These are phyloP conservation scores for Microtus richardsoni DNA, from an alignment of 2,113 vertebrate genomes.

Conservation along the genomic window DNA sequence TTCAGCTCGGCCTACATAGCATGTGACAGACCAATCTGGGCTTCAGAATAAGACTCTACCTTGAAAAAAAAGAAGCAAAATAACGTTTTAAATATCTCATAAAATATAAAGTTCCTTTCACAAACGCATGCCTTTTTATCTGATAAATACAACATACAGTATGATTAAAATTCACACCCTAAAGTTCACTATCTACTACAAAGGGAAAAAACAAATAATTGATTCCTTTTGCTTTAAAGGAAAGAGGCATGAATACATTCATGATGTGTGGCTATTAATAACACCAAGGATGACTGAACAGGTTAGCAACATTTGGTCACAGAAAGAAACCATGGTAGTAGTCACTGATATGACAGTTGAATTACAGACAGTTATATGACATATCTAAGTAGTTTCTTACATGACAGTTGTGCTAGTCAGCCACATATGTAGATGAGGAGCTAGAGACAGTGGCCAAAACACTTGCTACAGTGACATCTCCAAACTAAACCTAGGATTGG, in stretches of 20 bases:
- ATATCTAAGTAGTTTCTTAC: not conserved
- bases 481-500: constrained; percentile 46
- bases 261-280: constrained; percentile 57
- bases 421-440: constrained; percentile 54
- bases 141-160: not conserved
- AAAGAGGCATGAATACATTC: constrained; percentile 66
- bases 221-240: constrained; percentile 50
- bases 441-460: not conserved
- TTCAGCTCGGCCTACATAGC: not conserved
- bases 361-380: not conserved
- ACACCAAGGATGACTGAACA: constrained; percentile 64
- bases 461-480: constrained; percentile 66
- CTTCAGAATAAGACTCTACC: not conserved
- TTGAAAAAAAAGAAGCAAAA: not conserved
- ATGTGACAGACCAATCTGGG: not conserved
- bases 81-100: not conserved
- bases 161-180: constrained; percentile 19
- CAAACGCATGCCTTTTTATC: constrained; percentile 21
- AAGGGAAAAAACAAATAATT: constrained; percentile 56
- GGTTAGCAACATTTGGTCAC: constrained; percentile 52
- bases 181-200: constrained; percentile 18
- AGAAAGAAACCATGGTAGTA: constrained; percentile 51
- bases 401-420: constrained; percentile 63
- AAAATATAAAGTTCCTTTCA: constrained; percentile 1
- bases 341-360: constrained; percentile 58